Conservation (phyloP, 2,888 invertebrate species). For the Xanthostigma xanthostigma region DNA sequence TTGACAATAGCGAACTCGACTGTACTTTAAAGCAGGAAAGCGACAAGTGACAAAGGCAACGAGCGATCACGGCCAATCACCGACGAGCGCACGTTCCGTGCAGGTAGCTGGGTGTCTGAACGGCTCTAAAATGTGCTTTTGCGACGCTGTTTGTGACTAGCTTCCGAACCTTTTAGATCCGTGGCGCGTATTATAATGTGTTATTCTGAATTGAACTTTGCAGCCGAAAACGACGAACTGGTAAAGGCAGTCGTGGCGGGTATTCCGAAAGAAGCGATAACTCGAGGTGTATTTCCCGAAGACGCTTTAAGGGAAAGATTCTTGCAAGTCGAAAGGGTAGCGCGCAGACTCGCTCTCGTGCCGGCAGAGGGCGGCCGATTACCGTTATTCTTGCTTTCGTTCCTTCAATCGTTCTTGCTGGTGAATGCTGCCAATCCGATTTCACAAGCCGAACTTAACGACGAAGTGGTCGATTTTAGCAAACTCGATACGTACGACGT, state of each 20-base stretch:
- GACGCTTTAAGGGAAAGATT: slow-evolving; percentile 75
- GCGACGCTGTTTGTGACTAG: too few relatives aligned
- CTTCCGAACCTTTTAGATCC: too few relatives aligned
- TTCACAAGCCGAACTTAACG: slow-evolving; percentile 54
- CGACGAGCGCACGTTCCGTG: too few relatives aligned
- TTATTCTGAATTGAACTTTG: slow-evolving; percentile 10
- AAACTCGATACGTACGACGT: slow-evolving; percentile 76
- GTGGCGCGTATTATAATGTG: too few relatives aligned
- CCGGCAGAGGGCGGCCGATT: slow-evolving; percentile 79
- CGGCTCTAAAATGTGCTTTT: too few relatives aligned
- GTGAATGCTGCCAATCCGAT: slow-evolving; percentile 53
- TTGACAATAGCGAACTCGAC: too few relatives aligned
- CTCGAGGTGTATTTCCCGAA: slow-evolving; percentile 78
- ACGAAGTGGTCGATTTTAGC: slow-evolving; percentile 55
- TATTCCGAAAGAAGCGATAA: slow-evolving; percentile 60
- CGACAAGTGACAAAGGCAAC: too few relatives aligned
- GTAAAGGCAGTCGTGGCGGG: slow-evolving; percentile 62
- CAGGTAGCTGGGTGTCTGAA: too few relatives aligned
- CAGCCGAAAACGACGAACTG: slow-evolving; percentile 60
- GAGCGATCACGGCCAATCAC: too few relatives aligned
- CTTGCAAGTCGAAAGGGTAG: slow-evolving; percentile 62
- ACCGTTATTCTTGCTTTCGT: slow-evolving; percentile 71
- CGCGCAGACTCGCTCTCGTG: slow-evolving; percentile 70
- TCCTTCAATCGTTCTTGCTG: slow-evolving; percentile 74
- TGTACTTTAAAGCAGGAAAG: too few relatives aligned